These are phyloP conservation scores for Rousettus madagascariensis DNA, from an alignment of 2,797 vertebrate genomes.

Conservation along the genomic window DNA sequence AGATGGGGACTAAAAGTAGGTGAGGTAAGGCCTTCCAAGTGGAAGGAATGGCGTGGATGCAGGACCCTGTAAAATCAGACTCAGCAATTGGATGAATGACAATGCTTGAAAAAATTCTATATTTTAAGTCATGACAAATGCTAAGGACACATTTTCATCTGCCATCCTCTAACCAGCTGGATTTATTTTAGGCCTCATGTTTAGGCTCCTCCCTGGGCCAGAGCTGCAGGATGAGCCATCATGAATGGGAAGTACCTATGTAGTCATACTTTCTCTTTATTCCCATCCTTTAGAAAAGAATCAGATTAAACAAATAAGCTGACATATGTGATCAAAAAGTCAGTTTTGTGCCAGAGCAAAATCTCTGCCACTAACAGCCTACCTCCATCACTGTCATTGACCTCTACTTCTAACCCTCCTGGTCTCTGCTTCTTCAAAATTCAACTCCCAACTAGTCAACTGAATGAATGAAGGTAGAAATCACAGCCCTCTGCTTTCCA, in stretches of 20 bases:
- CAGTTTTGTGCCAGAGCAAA: not conserved
- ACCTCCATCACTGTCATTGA: not conserved
- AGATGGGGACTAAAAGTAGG: not conserved
- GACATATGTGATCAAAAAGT: not conserved
- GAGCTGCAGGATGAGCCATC: not conserved
- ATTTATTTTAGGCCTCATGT: not conserved
- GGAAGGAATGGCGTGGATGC: not conserved
- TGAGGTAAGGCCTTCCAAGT: not conserved
- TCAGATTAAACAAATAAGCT: not conserved
- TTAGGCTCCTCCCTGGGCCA: not conserved
- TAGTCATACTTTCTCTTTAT: not conserved
- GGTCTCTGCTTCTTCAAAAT: not conserved
- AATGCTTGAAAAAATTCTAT: not conserved
- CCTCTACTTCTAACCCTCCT: not conserved
- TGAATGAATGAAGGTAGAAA: conserved; percentile 53
- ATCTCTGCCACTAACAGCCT: not conserved
- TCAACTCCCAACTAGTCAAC: conserved; percentile 30
- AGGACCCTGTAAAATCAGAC: not conserved
- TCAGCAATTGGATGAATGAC: not conserved
- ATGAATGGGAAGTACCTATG: not conserved
- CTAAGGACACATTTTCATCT: not conserved
- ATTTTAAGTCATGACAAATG: not conserved
- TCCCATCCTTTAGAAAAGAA: not conserved
- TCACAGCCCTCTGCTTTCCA: conserved; percentile 51
- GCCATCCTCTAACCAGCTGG: not conserved